Evolutionary conservation across 1,140 invertebrate genomes (phyloP).

Genomic region (Drosophila rhopaloa): DNA sequence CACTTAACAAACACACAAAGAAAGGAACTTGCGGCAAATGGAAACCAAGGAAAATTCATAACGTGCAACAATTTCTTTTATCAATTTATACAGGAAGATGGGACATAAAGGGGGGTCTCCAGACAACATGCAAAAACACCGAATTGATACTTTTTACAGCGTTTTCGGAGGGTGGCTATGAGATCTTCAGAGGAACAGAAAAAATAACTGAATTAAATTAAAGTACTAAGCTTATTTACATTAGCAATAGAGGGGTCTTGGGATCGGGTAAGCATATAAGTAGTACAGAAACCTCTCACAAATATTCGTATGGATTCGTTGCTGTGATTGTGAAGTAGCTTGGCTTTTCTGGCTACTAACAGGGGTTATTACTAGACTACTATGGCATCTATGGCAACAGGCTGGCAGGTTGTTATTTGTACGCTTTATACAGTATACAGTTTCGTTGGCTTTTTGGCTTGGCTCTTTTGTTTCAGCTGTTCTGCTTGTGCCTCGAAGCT

Average conservation of each 20-base stretch:
- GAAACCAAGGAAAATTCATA: constrained; percentile 44
- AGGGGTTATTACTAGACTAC: constrained; percentile 51
- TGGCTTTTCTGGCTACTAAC: constrained; percentile 65
- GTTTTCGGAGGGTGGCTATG: constrained; percentile 5
- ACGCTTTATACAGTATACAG: constrained; percentile 50
- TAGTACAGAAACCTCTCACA: constrained; percentile 80
- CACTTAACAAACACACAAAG: constrained; percentile 59
- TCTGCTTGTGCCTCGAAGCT: constrained; percentile 53
- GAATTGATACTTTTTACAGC: constrained; percentile 51
- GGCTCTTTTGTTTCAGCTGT: constrained; percentile 66
- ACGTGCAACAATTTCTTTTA: constrained; percentile 48
- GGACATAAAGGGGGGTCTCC: constrained; percentile 2
- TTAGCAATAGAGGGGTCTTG: constrained; percentile 20
- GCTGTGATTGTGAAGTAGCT: constrained; percentile 77
- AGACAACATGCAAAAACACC: constrained; percentile 43
- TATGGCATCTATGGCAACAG: constrained; percentile 46
- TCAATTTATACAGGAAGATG: constrained; percentile 16
- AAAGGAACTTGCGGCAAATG: constrained; percentile 44
- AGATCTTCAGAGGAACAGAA: constrained; percentile 14
- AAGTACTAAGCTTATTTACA: constrained; percentile 47
- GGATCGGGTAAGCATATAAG: constrained; percentile 54
- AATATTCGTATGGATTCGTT: constrained; percentile 59
- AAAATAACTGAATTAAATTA: constrained; percentile 15
- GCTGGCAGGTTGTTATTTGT: constrained; percentile 37
- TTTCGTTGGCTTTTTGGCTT: constrained; percentile 29